Evolutionary conservation across 2,888 invertebrate genomes (phyloP), one percentile per base, ranked within the genome.

Genomic region (Teinopalpus imperialis): DNA sequence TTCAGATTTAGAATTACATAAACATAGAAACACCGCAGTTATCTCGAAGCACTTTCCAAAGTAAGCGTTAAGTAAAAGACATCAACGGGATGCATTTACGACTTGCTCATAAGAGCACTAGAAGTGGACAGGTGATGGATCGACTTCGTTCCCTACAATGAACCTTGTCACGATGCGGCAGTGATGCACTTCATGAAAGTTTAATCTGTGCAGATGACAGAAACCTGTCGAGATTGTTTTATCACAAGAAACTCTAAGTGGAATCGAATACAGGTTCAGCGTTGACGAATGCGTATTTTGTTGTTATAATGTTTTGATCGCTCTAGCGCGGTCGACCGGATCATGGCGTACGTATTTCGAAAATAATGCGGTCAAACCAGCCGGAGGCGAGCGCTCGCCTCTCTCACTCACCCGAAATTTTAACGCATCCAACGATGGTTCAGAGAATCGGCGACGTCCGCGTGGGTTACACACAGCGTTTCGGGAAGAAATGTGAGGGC

Each of bases 291-390:
- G 75, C 45, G 47, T 57, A 56, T 59, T 59, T 75, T 79, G 78
- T 80, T 80, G 77, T 81, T 81, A 79, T 78, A 78, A 79, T 86
- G 83, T 87, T 87, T 85, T 85, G 85, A 83, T 85, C 75, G 75
- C 71, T 72, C 68, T 80, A 77, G 77, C 82, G 69, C 80, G 76
- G 74, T 74, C 79, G 79, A 82, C 77, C 83, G 82, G 85, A 82
- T 83, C 74, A 77, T 71, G 74, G 81, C 76, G 81, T 83, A 82
- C 82, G 83, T 85, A 85, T 85, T 83, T 83, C 83, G 81, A 82
- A 83, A 86, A 87, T 85, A 87, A 87, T 87, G 86, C 87, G 87
- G 87, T 87, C 86, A 87, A 82, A 85, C 86, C 81, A 81, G 85
- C 82, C 80, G 76, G 81, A 69, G 77, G 74, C 81, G 70, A 68